Evolutionary conservation across 2,888 invertebrate genomes (phyloP).

Genomic region (Synanthedon tipuliformis): DNA sequence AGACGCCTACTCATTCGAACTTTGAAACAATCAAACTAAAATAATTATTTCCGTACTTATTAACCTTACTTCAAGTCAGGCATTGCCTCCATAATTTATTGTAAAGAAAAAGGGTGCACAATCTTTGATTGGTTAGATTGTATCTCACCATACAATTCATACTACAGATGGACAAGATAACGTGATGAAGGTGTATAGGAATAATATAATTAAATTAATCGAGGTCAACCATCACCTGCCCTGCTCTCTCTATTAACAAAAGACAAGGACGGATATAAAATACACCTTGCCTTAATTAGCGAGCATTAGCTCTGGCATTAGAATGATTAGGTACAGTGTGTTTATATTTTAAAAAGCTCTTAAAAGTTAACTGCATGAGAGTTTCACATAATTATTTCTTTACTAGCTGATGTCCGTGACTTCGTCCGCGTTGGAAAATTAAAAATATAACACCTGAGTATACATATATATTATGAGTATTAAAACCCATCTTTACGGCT

Average conservation of each 20-base stretch:
- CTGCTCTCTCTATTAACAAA: slow-evolving; percentile 16
- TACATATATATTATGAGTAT: too few relatives aligned
- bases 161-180: slow-evolving; percentile 33
- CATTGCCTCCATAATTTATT: neutral
- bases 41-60: too few relatives aligned
- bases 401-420: too few relatives aligned
- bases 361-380: too few relatives aligned
- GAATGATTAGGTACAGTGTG: too few relatives aligned
- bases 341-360: too few relatives aligned
- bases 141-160: slow-evolving; percentile 13
- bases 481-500: too few relatives aligned
- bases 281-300: slow-evolving; percentile 23
- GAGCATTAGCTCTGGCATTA: neutral
- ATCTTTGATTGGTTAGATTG: slow-evolving; percentile 15
- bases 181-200: slow-evolving; percentile 25
- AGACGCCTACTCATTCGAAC: too few relatives aligned
- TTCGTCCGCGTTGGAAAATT: too few relatives aligned
- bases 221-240: slow-evolving; percentile 31
- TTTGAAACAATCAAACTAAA: too few relatives aligned
- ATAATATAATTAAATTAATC: slow-evolving; percentile 57
- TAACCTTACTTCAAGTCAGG: neutral
- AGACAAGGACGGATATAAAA: slow-evolving; percentile 17
- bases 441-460: too few relatives aligned
- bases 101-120: slow-evolving; percentile 17
- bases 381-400: too few relatives aligned